Evolutionary conservation across 2,888 invertebrate species (phyloP), one percentile per base, ranked within the genome.

Genomic region (Agrochola litura): DNA sequence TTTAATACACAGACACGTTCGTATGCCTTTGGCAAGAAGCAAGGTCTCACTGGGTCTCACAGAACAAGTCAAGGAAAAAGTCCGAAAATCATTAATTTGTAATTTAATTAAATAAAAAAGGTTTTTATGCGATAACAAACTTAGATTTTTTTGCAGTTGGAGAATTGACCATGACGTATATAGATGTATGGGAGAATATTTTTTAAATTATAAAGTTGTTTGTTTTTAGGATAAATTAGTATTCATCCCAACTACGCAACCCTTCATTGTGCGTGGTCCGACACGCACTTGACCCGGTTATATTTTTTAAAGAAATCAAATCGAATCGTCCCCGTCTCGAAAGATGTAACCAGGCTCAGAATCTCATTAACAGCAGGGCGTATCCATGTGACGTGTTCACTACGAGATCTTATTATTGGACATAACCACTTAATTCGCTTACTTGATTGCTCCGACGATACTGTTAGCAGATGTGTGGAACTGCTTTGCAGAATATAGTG

Each of bases 321-420:
- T 87, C 86, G 84, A 71, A n/a, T 84, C 84, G 86, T 65, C 16
- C n/a, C 25, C 88, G 79, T 69, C 37, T 77, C 88, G 88, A 12
- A 10, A n/a, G 0, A 0, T 2, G 8, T 56, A 68, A 83, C 49
- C 3, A 61, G 70, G 61, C 60, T 72, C 25, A 63, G 77, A 87
- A 82, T 87, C 86, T 87, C 89, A 88, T 88, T 87, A 88, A 82
- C 87, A 82, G 79, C 78, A 60, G 69, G 84, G 86, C 82, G 87
- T 82, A 81, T 82, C 79, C 77, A 64, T 78, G 76, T 87, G 86
- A 85, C 81, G 81, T 82, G 84, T 86, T 86, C 85, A 69, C 74
- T 81, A 61, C 73, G 72, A 85, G 87, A 83, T 87, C 89, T 87
- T 85, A 88, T 88, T 87, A 88, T 88, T 83, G 89, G 86, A 85